phyloP scores from a whole-genome alignment of 2,113 vertebrate genomes.

The Corythaixoides concolor region DNA sequence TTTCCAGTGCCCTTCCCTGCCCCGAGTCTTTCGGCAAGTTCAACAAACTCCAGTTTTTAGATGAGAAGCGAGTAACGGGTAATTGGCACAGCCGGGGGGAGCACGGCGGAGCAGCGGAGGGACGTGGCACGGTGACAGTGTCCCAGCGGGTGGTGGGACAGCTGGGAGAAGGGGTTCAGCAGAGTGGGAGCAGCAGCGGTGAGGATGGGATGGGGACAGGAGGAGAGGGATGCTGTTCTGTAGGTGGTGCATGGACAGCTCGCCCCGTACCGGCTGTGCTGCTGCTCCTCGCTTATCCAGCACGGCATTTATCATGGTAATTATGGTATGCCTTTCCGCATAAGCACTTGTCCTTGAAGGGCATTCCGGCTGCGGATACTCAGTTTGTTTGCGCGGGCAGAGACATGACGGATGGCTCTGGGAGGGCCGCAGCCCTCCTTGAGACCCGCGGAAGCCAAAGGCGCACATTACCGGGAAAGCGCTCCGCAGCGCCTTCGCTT shows the following conservation, averaged over 20 bases:
- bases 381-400: not conserved
- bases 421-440: not conserved
- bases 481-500: not conserved
- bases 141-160: not conserved
- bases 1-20: not conserved
- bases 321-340: not conserved
- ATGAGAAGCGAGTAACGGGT: not conserved
- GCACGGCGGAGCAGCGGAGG: rapidly evolving
- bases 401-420: not conserved
- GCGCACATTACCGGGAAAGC: rapidly evolving
- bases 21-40: not conserved
- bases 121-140: rapidly evolving
- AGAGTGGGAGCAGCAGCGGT: rapidly evolving
- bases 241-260: rapidly evolving
- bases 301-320: not conserved
- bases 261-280: rapidly evolving
- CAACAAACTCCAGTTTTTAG: not conserved
- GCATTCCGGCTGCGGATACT: not conserved
- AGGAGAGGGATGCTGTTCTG: not conserved
- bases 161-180: not conserved
- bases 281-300: not conserved
- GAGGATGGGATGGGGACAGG: not conserved
- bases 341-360: not conserved
- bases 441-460: not conserved
- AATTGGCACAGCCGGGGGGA: not conserved